phyloP scores from a whole-genome alignment of 2,888 invertebrate genomes.

The Julus scanicus region DNA sequence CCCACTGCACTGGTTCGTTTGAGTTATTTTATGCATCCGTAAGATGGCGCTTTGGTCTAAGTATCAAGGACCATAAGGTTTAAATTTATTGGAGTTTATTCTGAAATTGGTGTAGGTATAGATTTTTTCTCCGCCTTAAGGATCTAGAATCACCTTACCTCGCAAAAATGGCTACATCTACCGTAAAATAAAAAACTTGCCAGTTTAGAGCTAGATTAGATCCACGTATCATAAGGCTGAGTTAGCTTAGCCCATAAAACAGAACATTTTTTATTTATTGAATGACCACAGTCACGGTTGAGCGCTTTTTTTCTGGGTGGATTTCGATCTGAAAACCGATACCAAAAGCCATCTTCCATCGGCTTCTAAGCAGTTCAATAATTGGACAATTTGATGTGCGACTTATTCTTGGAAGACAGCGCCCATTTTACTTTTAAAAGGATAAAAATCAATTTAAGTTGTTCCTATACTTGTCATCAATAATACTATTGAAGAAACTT shows the following conservation, averaged over 20 bases:
- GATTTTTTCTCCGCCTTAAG: not conserved
- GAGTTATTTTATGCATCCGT: too few relatives aligned
- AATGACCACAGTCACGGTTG: not conserved
- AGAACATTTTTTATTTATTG: slow-evolving; percentile 19
- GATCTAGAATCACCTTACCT: not conserved
- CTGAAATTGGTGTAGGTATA: not conserved
- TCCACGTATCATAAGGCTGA: not conserved
- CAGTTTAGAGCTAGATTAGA: slow-evolving; percentile 32
- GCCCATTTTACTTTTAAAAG: not conserved
- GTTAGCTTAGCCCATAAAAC: not conserved
- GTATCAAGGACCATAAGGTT: too few relatives aligned
- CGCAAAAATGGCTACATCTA: not conserved
- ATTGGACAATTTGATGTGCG: not conserved
- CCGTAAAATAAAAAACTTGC: not conserved
- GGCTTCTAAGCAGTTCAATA: not conserved
- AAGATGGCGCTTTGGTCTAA: too few relatives aligned
- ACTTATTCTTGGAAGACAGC: not conserved
- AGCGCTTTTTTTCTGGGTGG: not conserved
- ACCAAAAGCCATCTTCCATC: not conserved
- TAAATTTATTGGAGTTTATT: too few relatives aligned
- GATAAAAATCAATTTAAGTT: slow-evolving; percentile 7
- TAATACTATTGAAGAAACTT: not conserved
- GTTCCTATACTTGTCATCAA: not conserved
- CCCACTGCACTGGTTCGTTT: too few relatives aligned
- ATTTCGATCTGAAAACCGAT: slow-evolving; percentile 36